Percentiles rank a stretch among this genome's conserved stretches.
Conservation (phyloP, 1,140 invertebrate genomes). For the Brachionus sp. region DNA sequence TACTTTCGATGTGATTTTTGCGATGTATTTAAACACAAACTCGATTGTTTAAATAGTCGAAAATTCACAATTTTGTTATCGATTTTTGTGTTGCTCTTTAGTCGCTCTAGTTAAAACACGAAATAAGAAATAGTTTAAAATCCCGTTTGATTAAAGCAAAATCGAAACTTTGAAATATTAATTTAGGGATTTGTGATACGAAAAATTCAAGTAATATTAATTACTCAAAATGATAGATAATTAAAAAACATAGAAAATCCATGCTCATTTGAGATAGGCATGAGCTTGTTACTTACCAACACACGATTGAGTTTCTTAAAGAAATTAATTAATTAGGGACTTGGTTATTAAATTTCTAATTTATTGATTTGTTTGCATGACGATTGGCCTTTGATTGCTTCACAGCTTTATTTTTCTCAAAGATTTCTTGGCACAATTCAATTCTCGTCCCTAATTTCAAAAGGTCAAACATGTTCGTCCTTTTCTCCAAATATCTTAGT, state of each 20-base stretch:
- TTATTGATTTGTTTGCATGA: background rate
- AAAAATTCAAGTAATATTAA: background rate
- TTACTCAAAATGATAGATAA: conserved; percentile 17
- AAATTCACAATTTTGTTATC: background rate
- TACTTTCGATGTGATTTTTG: conserved; percentile 16
- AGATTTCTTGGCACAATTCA: background rate
- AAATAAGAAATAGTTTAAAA: background rate
- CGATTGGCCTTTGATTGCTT: background rate
- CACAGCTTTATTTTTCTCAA: background rate
- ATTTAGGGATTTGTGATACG: conserved; percentile 25
- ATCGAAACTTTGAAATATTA: conserved; percentile 27
- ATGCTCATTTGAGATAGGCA: background rate
- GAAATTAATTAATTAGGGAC: conserved; percentile 3
- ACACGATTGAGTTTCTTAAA: background rate
- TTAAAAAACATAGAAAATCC: conserved; percentile 1
- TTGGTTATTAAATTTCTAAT: background rate
- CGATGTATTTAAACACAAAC: background rate
- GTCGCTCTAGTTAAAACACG: background rate
- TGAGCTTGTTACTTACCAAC: background rate
- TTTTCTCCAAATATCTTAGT: background rate
- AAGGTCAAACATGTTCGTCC: background rate
- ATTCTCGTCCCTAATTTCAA: background rate
- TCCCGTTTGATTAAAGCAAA: background rate
- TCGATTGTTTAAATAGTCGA: conserved; percentile 19
- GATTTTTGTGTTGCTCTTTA: background rate